Conservation (phyloP, 2,797 vertebrate species). For the Lagodon rhomboides region DNA sequence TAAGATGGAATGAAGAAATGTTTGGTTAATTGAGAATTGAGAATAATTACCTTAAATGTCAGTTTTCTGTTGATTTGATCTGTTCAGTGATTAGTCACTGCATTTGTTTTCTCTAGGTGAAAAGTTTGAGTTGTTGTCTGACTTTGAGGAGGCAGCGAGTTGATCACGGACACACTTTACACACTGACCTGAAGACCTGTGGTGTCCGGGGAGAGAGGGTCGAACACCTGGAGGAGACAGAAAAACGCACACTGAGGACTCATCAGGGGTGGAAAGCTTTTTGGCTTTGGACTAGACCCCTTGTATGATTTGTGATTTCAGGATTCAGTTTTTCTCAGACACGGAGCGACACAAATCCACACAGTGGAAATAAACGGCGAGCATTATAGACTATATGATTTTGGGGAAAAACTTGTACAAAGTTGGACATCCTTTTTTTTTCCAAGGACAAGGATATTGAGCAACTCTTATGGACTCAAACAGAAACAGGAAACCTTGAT, state of each 20-base stretch:
- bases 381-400: constrained; percentile 68
- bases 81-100: background rate
- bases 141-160: constrained; percentile 65
- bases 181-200: constrained; percentile 57
- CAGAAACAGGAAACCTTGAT: constrained; percentile 70
- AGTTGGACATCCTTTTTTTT: constrained; percentile 71
- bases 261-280: constrained; percentile 69
- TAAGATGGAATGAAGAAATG: background rate
- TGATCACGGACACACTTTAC: constrained; percentile 57
- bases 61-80: background rate
- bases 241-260: constrained; percentile 64
- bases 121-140: constrained; percentile 67
- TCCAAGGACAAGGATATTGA: constrained; percentile 70
- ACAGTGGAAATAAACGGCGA: constrained; percentile 68
- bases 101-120: constrained; percentile 55
- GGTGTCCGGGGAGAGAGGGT: constrained; percentile 49
- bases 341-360: constrained; percentile 54
- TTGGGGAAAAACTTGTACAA: constrained; percentile 72
- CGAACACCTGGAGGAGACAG: constrained; percentile 52
- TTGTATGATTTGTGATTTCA: constrained; percentile 68
- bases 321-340: constrained; percentile 54
- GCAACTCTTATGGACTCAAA: constrained; percentile 73
- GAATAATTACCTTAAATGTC: background rate
- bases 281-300: constrained; percentile 79
- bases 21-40: background rate